phyloP scores from a whole-genome alignment of 2,888 invertebrate genomes.

The Bembecia ichneumoniformis region DNA sequence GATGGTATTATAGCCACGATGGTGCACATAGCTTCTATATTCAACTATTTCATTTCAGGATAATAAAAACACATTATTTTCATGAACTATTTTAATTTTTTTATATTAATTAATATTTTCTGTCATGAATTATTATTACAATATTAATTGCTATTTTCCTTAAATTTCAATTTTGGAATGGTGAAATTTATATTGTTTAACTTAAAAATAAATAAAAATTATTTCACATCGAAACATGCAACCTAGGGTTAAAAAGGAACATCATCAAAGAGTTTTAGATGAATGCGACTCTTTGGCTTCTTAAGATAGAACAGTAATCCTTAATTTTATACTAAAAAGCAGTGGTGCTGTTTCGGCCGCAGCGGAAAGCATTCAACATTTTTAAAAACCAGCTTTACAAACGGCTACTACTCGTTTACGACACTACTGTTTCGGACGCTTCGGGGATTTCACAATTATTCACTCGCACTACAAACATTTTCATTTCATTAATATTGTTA shows the following conservation, averaged over 20 bases:
- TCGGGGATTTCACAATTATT: neutral
- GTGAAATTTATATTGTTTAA: conserved; percentile 59
- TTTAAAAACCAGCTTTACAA: conserved; percentile 12
- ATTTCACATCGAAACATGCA: conserved; percentile 44
- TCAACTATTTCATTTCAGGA: neutral
- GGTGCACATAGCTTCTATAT: too few species aligned
- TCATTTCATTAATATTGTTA: conserved; percentile 57
- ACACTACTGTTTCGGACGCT: conserved; percentile 16
- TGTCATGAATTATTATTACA: conserved; percentile 40
- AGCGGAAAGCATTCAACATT: conserved; percentile 6
- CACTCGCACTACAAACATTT: conserved; percentile 44
- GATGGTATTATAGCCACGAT: too few species aligned
- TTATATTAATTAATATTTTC: conserved; percentile 51
- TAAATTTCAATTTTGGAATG: conserved; percentile 69
- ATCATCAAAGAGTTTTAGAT: conserved; percentile 55
- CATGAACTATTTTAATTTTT: conserved; percentile 21
- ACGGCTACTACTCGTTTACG: neutral
- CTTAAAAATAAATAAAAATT: conserved; percentile 66
- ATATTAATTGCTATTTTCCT: conserved; percentile 56
- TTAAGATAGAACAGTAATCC: conserved; percentile 30
- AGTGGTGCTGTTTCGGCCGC: neutral
- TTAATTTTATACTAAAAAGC: conserved; percentile 1
- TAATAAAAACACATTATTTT: neutral
- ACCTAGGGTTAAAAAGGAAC: conserved; percentile 38
- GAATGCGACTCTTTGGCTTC: conserved; percentile 62